Evolutionary conservation across 1,140 invertebrate species (phyloP), one percentile per base, ranked within the genome.

Genomic region (Coptotermes formosanus): DNA sequence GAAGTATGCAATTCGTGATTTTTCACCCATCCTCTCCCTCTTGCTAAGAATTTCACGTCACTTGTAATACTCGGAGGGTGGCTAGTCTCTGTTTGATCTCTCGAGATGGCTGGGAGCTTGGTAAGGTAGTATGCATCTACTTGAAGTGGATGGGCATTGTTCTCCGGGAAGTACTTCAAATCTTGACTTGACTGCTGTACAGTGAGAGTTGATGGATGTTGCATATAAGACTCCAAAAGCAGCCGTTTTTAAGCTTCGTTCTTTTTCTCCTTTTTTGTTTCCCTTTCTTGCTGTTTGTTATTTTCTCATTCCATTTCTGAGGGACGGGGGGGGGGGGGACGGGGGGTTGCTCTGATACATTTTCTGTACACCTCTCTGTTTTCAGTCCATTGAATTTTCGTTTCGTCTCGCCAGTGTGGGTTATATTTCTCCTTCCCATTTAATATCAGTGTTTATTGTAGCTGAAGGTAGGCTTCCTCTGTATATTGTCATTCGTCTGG

Each of bases 161-260:
- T 75, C 64, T 75, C 64, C 16, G 64, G 25, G 64, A 75, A 75
- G 64, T 30, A 75, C 64, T 75, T 75, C 25, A 75, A 75, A 75
- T 30, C 64, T 75, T 75, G 55, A 59, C 55, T 59, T 75, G 52
- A 55, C 52, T 55, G 64, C 64, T 75, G 64, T 75, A 30, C 64
- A n/a, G 25, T 30, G 64, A 75, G 64, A 75, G 64, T 75, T 75
- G 64, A 75, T 75, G 64, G 64, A 75, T 75, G 64, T 75, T 75
- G n/a, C 64, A 75, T 75, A 8, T n/a, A 25, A 25, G 64, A 75
- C 64, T 75, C 64, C 64, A 75, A 75, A 75, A 75, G 64, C 64
- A 30, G 25, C 9, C 8, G n/a, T 75, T 75, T 75, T 75, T 75
- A 59, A 59, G 38, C 55, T 59, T 59, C 55, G 14, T n/a, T 30